Evolutionary conservation across 2,797 vertebrate genomes (phyloP), one percentile per base, ranked within the genome.

Genomic region (Onychomys leucogaster): DNA sequence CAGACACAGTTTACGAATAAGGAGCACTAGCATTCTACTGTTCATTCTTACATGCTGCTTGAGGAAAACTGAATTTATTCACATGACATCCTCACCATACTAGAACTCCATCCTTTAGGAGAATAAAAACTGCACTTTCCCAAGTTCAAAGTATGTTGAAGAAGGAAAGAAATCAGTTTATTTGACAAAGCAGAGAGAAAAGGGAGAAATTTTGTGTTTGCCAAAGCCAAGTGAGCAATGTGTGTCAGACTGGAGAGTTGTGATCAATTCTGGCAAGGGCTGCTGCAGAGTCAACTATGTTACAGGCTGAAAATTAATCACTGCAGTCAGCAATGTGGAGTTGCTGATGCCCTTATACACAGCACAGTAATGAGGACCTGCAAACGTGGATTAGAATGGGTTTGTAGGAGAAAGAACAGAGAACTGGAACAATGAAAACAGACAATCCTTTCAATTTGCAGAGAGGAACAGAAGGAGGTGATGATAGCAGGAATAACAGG

Each of bases 381-480:
- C 52, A 90, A 95, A 82, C 2, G 6, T 69, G 34, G 14, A 80
- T 29, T 86, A 17, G 32, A 65, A 12, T 37, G 63, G 88, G 34
- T 65, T 83, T 88, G 69, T 29, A 32, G n/a, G 8, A 81, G 55
- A 71, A 63, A 17, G 12, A 67, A 92, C 65, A 69, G 32, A 57
- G 71, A 92, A 71, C 23, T 17, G 46, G 90, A 83, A 57, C 52
- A 71, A 94, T 81, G 52, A 57, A 90, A 90, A 46, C n/a, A 71
- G 14, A 32, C 9, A 90, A n/a, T 3, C 14, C 23, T 86, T 89
- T 90, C n/a, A 69, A 34, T 37, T 80, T 86, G 21, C 63, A 61
- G 46, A 78, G 27, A 83, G n/a, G 94, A 95, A 27, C 32, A 57
- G 32, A 83, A 55, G 49, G 67, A 57, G 32, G 49, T 46, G 13